Percentiles rank a stretch among this genome's conserved stretches.
phyloP scores from a whole-genome alignment of 2,113 vertebrate genomes.

The Crypturellus undulatus region DNA sequence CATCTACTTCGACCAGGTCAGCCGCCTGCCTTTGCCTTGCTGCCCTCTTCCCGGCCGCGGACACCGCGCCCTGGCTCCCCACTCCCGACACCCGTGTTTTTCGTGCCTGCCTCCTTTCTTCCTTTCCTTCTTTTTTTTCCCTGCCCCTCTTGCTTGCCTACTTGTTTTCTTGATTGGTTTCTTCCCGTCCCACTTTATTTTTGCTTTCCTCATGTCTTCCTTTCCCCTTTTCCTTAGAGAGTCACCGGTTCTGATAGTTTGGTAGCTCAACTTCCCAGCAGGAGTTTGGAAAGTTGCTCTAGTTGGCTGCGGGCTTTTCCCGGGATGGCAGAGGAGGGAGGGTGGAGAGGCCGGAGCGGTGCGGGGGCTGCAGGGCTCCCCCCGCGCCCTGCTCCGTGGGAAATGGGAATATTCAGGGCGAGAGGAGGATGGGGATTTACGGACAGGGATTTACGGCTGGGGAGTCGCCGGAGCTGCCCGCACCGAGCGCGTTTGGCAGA shows the following conservation, averaged over 20 bases:
- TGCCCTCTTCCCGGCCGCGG: too few species aligned
- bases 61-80: not conserved
- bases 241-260: not conserved
- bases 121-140: too few species aligned
- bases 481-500: not conserved
- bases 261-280: not conserved
- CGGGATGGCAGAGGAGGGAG: not conserved
- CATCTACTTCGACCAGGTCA: constrained; percentile 99
- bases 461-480: not conserved
- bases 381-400: not conserved
- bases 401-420: not conserved
- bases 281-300: not conserved
- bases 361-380: not conserved
- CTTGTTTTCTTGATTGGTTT: too few species aligned
- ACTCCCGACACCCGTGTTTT: not conserved
- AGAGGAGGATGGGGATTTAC: not conserved
- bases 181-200: too few species aligned
- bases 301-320: not conserved
- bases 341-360: too few species aligned
- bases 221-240: not conserved
- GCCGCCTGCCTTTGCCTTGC: not conserved
- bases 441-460: not conserved
- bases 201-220: too few species aligned
- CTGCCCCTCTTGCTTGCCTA: too few species aligned
- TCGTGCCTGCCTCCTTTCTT: too few species aligned